Percentiles rank a stretch among this genome's conserved stretches.
Conservation (phyloP, 2,113 vertebrate species). For the Mesocricetus auratus region DNA sequence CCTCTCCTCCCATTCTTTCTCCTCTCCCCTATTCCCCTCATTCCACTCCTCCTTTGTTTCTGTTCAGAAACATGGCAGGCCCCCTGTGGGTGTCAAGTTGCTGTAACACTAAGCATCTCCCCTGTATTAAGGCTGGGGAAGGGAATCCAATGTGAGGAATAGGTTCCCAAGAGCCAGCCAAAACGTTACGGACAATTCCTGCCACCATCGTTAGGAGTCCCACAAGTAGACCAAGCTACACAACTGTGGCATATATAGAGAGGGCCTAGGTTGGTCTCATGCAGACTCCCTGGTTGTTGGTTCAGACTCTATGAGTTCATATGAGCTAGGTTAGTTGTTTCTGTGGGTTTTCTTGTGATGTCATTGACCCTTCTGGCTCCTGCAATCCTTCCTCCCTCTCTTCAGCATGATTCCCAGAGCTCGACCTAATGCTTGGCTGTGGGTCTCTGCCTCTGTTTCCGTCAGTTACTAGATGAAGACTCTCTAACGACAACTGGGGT, state of each 20-base stretch:
- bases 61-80: not conserved
- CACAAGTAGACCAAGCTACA: not conserved
- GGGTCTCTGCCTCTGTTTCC: not conserved
- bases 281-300: not conserved
- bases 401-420: not conserved
- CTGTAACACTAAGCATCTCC: not conserved
- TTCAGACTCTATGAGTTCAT: not conserved
- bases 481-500: not conserved
- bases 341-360: not conserved
- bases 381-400: not conserved
- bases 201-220: not conserved
- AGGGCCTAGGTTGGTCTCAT: not conserved
- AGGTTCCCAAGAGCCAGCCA: not conserved
- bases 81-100: not conserved
- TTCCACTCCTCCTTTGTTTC: not conserved
- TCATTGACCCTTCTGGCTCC: not conserved
- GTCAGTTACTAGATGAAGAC: not conserved
- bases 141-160: not conserved
- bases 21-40: not conserved
- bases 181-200: not conserved
- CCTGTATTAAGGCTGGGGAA: not conserved
- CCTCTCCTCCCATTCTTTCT: not conserved
- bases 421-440: not conserved
- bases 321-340: not conserved
- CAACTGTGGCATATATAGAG: not conserved